Evolutionary conservation across 2,113 vertebrate genomes (phyloP), one percentile per base, ranked within the genome.

Genomic region (Orycteropus afer): DNA sequence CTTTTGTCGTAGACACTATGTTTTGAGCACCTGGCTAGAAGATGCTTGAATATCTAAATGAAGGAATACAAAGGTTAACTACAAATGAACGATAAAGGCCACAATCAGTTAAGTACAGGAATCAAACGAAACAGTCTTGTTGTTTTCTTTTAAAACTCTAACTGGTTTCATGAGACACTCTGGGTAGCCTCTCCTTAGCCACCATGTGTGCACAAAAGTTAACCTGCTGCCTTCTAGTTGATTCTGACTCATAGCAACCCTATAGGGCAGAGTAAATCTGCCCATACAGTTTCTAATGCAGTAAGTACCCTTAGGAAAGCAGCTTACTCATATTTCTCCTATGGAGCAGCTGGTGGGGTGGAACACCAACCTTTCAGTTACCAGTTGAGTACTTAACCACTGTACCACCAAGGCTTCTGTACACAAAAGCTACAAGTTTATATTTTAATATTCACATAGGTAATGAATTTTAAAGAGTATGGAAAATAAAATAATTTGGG

Each of bases 111-210:
- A 80, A 79, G 76, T 87, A 51, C 3, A 34, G 37, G n/a, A 95
- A 67, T 74, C 40, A 76, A 83, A 84, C 15, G 55, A 57, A 90
- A n/a, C 37, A 86, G 80, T 80, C 7, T 86, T 96, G 90, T 42
- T 63, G 74, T 89, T 86, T 83, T 77, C 40, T 82, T 86, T 84
- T 77, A 45, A 78, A 84, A 93, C 34, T 76, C 69, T 45, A 90
- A 67, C 17, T 95, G n/a, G 51, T 90, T 83, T 84, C 18, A 76
- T 65, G 67, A 95, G 49, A 79, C 25, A 86, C 3, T 42, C 67
- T 89, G 12, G 20, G 34, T 51, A 93, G 45, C 2, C 37, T 69
- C 27, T 86, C 51, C 14, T n/a, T 59, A 83, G 59, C 40, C 71
- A 78, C 57, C 18, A 59, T 40, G 49, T 84, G 32, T 63, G 0